Percentiles rank a stretch among this genome's conserved stretches.
phyloP scores from a whole-genome alignment of 30 jellyfish, hydroid and myxozoan genomes.

The Aurelia aurita complex sp. Pacific region DNA sequence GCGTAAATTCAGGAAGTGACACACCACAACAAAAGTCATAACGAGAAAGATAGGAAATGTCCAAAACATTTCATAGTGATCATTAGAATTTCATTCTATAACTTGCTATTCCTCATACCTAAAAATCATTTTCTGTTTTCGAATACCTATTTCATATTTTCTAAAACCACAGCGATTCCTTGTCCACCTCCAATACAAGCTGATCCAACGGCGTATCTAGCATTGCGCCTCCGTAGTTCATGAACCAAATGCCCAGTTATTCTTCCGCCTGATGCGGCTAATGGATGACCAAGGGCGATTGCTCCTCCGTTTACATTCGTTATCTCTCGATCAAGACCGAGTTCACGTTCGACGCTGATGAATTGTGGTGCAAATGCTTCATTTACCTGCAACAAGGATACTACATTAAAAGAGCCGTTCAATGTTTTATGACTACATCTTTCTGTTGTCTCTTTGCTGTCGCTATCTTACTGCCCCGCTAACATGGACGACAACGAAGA shows the following conservation, averaged over 20 bases:
- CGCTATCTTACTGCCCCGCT: too few relatives aligned
- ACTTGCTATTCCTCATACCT: too few relatives aligned
- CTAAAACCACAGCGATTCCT: conserved; percentile 93
- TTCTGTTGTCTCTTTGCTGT: too few relatives aligned
- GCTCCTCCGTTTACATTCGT: conserved; percentile 95
- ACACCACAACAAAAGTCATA: too few relatives aligned
- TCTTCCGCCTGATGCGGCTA: conserved; percentile 95
- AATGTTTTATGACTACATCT: too few relatives aligned
- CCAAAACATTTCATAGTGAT: too few relatives aligned
- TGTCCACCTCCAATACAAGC: conserved; percentile 99
- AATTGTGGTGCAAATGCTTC: conserved; percentile 97
- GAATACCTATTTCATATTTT: conserved; percentile 43
- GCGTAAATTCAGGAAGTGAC: too few relatives aligned
- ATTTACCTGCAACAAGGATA: conserved; percentile 63
- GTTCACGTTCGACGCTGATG: conserved; percentile 83
- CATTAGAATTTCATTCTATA: too few relatives aligned
- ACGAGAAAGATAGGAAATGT: too few relatives aligned
- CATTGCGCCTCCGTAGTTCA: conserved; percentile 78
- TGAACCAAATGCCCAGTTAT: conserved; percentile 83
- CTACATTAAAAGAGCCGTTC: too few relatives aligned
- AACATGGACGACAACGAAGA: too few relatives aligned
- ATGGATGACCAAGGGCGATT: conserved; percentile 96
- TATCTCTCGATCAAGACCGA: conserved; percentile 77
- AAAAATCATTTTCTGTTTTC: background rate
- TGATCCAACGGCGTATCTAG: conserved; percentile 88